Evolutionary conservation across 2,113 vertebrate genomes (phyloP).

Genomic region (Cebidichthys violaceus): DNA sequence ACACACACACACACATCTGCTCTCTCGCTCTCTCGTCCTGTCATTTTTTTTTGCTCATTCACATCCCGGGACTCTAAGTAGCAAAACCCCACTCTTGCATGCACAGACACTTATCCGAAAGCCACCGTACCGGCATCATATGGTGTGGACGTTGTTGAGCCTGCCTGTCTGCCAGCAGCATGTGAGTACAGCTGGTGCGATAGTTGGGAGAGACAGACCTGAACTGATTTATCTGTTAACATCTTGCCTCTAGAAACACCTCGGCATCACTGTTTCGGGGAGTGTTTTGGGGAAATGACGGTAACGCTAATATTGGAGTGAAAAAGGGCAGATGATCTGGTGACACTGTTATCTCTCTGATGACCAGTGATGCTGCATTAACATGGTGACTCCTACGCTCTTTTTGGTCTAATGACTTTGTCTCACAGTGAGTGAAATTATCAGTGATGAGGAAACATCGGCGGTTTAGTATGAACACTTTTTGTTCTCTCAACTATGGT

Average conservation of each 20-base stretch:
- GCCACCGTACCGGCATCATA: slow-evolving; percentile 36
- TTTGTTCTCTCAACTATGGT: neutral
- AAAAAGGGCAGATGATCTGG: neutral
- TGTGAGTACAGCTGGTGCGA: slow-evolving; percentile 74
- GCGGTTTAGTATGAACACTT: neutral
- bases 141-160: slow-evolving; percentile 44
- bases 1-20: slow-evolving; percentile 23
- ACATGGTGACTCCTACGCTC: slow-evolving; percentile 10
- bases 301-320: neutral
- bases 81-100: slow-evolving; percentile 17
- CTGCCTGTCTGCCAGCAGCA: slow-evolving; percentile 55
- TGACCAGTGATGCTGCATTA: slow-evolving; percentile 27
- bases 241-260: slow-evolving; percentile 1
- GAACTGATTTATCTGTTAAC: slow-evolving; percentile 34
- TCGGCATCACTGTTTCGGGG: neutral
- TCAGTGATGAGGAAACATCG: slow-evolving; percentile 15
- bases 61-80: slow-evolving; percentile 47
- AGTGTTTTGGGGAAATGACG: neutral
- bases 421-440: slow-evolving; percentile 3
- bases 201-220: slow-evolving; percentile 34
- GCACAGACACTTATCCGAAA: slow-evolving; percentile 37
- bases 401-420: slow-evolving; percentile 12
- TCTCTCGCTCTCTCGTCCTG: neutral
- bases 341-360: slow-evolving; percentile 3
- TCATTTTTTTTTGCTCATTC: slow-evolving; percentile 31